Base-by-base conservation (phyloP, 2,888 invertebrate species). In the Megastigmus dorsalis region DNA sequence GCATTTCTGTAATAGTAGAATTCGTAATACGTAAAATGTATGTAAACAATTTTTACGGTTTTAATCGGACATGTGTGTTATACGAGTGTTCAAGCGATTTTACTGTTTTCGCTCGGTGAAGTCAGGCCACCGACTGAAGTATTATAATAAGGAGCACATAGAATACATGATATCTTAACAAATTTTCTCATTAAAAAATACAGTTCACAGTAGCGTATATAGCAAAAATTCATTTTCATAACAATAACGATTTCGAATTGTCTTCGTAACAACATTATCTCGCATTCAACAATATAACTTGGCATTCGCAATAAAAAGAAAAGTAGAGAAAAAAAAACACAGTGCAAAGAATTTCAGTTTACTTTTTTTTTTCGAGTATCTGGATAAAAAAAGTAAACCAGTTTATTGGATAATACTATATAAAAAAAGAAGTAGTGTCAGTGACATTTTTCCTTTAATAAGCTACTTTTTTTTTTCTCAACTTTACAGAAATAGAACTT, bases 101-200 rank as follows among this genome's bases (percentile, higher is more conserved):
- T n/a, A n/a, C n/a, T 59, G 41, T 18, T 55, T 63, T 30, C 28
- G 10, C 20, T 48, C 45, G 66, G 28, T 18, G 55, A 33, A 13
- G 9, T 6, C 36, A 10, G 33, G 9, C 7, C 33, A 55, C 67
- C 60, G 65, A 54, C 7, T 55, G 55, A 71, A 71, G n/a, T n/a
- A n/a, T n/a, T n/a, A n/a, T n/a, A n/a, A 43, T 30, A 59, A 65
- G 30, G 18, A 63, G 50, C 59, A 60, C 65, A 36, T 57, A 69
- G 70, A 66, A n/a, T 70, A 70, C 45, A 70, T 41, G 50, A 62
- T 38, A 63, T 55, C 59, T 65, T 63, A 70, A 75, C 52, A 70
- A 70, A 70, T 66, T 60, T 74, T 50, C n/a, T 59, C 41, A 13
- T 75, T 69, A 75, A 75, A 68, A 75, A 63, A 69, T 69, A 69